Evolutionary conservation across 2,797 vertebrate species (phyloP), one percentile per base, ranked within the genome.

Genomic region (Aotus griseimembra): DNA sequence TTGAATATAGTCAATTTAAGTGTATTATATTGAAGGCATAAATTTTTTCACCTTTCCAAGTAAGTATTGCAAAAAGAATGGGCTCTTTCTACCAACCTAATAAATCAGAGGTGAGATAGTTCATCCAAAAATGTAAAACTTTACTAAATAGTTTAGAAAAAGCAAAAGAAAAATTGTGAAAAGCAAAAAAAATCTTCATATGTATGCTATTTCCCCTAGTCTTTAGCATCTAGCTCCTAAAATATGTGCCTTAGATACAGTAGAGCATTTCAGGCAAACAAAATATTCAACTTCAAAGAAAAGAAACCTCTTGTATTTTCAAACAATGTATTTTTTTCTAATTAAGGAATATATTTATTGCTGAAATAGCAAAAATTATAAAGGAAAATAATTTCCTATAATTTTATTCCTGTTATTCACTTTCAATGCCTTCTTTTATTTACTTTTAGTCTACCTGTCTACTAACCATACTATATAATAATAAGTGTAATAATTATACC

Each of bases 51-150:
- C 48, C 48, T 91, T 93, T 48, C 30, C 20, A 76, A 67, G 33
- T n/a, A 64, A 48, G 6, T 77, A 81, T 92, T 76, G 41, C 24
- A 83, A 73, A 48, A 83, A 79, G 26, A 95, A 33, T 87, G 19
- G 87, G n/a, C 82, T 79, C 30, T 82, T 91, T 46, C n/a, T 77
- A 57, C 39, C 64, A 41, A 93, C 33, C 61, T 80, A 90, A 90
- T 90, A 94, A 83, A 94, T 90, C 39, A 82, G 75, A 73, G n/a
- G 89, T 84, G 94, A 87, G 92, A 67, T 33, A 77, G 41, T 81
- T 94, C 36, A 80, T 61, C 72, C 20, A 41, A 79, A 57, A 96
- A 79, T 73, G 61, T 39, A 92, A 88, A 90, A 72, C 28, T 57
- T 39, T 72, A 22, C 67, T 72, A 36, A 72, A 72, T 10, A 39